Conservation (phyloP, 2,888 invertebrate genomes). For the Labia minor region DNA sequence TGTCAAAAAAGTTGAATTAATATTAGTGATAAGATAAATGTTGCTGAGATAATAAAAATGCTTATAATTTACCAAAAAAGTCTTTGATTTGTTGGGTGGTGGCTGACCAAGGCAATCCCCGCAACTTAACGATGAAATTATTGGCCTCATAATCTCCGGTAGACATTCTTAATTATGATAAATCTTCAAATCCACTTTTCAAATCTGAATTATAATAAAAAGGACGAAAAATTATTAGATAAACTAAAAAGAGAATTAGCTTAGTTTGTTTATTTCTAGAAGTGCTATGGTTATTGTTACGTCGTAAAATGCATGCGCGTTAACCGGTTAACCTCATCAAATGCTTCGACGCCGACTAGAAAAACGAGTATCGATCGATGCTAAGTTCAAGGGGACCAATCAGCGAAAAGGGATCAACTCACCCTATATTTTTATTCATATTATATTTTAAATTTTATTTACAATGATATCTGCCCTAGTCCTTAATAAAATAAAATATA, state of each 20-base stretch:
- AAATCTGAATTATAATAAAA: neutral
- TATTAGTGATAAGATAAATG: no score
- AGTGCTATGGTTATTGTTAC: neutral
- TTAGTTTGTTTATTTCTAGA: neutral
- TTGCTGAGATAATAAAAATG: no score
- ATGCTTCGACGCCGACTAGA: neutral
- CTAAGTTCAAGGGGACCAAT: neutral
- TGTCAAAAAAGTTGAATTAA: no score
- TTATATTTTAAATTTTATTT: no score
- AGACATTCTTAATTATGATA: neutral
- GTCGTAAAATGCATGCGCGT: neutral
- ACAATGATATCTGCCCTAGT: no score
- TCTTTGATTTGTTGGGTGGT: slow-evolving; percentile 69
- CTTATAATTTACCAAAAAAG: slow-evolving; percentile 50
- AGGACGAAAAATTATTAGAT: neutral
- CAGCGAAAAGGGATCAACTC: no score
- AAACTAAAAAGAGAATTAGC: neutral
- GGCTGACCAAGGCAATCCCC: slow-evolving; percentile 82
- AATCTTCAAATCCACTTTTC: neutral
- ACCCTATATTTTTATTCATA: no score
- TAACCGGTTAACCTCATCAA: neutral
- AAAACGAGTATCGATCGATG: neutral
- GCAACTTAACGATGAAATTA: slow-evolving; percentile 54
- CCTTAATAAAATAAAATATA: no score
- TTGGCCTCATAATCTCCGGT: slow-evolving; percentile 38